Percentiles rank a stretch among this genome's conserved stretches.
phyloP scores from a whole-genome alignment of 1,140 invertebrate genomes.

The Drosophila triauraria region DNA sequence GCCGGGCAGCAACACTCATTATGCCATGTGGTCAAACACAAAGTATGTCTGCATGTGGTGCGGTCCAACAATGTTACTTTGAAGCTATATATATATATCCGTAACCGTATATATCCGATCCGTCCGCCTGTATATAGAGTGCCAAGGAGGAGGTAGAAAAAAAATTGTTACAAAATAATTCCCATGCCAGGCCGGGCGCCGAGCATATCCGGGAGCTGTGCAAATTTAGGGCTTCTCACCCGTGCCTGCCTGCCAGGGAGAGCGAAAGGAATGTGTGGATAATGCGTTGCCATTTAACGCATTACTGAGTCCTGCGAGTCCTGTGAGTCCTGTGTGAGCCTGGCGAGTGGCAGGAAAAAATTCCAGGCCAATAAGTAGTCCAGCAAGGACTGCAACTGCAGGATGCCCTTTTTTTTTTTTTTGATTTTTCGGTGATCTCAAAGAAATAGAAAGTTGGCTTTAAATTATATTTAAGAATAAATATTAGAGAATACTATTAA shows the following conservation, averaged over 20 bases:
- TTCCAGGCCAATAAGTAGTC: not conserved
- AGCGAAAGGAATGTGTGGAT: conserved; percentile 50
- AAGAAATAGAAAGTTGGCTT: not conserved
- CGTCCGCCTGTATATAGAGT: conserved; percentile 1
- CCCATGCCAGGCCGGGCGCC: conserved; percentile 27
- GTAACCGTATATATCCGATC: not conserved
- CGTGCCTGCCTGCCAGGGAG: conserved; percentile 8
- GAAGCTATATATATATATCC: conserved; percentile 38
- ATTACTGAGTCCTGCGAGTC: conserved; percentile 42
- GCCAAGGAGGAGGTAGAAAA: conserved; percentile 7
- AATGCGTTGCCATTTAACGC: conserved; percentile 72
- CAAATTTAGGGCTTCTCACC: conserved; percentile 65
- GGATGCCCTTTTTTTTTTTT: not conserved
- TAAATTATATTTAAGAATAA: no score
- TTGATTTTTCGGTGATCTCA: not conserved
- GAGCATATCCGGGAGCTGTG: conserved; percentile 45
- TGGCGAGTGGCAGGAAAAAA: conserved; percentile 14
- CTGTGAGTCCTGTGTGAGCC: conserved; percentile 10
- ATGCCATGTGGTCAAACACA: conserved; percentile 75
- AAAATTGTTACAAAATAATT: conserved; percentile 59
- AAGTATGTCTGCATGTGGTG: conserved; percentile 61
- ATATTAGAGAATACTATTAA: not conserved
- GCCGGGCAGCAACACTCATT: conserved; percentile 57
- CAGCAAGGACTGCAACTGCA: no score
- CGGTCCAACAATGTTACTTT: conserved; percentile 56